Evolutionary conservation across 2,113 vertebrate genomes (phyloP).

Genomic region (Pycnonotus jocosus): DNA sequence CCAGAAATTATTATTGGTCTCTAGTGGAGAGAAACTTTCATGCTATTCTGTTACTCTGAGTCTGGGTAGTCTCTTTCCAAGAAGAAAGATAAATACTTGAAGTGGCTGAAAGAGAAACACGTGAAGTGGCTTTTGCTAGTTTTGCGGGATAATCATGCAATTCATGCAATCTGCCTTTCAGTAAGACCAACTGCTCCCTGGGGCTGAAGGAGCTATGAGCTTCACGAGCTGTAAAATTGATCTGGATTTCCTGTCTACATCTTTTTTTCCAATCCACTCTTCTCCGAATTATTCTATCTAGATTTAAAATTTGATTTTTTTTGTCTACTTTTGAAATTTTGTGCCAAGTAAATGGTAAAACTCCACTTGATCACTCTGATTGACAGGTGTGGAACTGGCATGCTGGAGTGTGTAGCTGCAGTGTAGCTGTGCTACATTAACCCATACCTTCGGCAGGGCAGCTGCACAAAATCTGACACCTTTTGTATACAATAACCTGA

Average conservation of each 20-base stretch:
- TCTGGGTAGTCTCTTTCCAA: not conserved
- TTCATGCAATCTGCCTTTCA: not conserved
- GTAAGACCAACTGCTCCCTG: not conserved
- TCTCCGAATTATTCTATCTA: not conserved
- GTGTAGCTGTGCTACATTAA: not conserved
- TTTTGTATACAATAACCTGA: not conserved
- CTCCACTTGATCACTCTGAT: not conserved
- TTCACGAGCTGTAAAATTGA: not conserved
- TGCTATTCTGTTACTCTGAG: not conserved
- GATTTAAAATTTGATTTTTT: not conserved
- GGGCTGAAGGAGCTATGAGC: not conserved
- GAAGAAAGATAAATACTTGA: not conserved
- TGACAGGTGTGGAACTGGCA: no score
- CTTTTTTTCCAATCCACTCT: not conserved
- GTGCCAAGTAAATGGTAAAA: not conserved
- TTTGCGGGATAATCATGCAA: not conserved
- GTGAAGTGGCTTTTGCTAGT: not conserved
- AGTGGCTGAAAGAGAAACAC: not conserved
- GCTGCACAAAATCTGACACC: not conserved
- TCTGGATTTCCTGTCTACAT: not conserved
- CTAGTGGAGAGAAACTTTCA: not conserved
- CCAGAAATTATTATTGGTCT: not conserved
- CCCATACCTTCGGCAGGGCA: fast-evolving
- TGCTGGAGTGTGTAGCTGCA: fast-evolving
- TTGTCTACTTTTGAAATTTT: not conserved